These are phyloP conservation scores for Pampus argenteus DNA, from an alignment of 2,797 vertebrate species.

Conservation along the genomic window DNA sequence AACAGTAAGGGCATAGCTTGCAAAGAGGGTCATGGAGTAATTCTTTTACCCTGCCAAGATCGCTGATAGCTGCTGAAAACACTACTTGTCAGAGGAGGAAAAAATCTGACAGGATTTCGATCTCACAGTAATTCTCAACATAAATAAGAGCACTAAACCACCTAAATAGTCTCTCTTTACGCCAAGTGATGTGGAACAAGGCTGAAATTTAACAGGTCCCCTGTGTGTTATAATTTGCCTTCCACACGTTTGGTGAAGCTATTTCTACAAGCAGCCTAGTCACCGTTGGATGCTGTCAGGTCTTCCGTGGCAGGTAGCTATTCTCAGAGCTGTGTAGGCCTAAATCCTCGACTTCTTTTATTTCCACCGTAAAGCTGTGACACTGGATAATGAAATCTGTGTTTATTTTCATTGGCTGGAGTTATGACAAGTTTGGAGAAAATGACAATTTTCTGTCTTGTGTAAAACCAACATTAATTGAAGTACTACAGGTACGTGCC, in stretches of 20 bases:
- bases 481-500: constrained; percentile 20
- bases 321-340: constrained; percentile 32
- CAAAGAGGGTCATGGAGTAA: constrained; percentile 75
- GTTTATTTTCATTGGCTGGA: constrained; percentile 27
- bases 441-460: constrained; percentile 26
- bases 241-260: constrained; percentile 68
- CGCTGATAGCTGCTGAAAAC: constrained; percentile 71
- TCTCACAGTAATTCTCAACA: constrained; percentile 73
- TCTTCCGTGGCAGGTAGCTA: constrained; percentile 55
- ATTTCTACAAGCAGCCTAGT: constrained; percentile 54
- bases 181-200: constrained; percentile 71
- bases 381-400: constrained; percentile 8
- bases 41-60: constrained; percentile 69
- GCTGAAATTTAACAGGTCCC: constrained; percentile 75
- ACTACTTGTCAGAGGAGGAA: constrained; percentile 41
- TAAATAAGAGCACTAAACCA: constrained; percentile 73
- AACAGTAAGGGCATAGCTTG: constrained; percentile 74
- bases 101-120: constrained; percentile 54
- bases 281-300: constrained; percentile 56
- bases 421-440: constrained; percentile 11
- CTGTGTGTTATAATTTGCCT: constrained; percentile 72
- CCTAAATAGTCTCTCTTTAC: constrained; percentile 73
- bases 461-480: constrained; percentile 31
- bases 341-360: constrained; percentile 51
- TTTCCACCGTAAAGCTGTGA: constrained; percentile 34